phyloP scores from a whole-genome alignment of 2,113 vertebrate species.

The Peromyscus maniculatus region DNA sequence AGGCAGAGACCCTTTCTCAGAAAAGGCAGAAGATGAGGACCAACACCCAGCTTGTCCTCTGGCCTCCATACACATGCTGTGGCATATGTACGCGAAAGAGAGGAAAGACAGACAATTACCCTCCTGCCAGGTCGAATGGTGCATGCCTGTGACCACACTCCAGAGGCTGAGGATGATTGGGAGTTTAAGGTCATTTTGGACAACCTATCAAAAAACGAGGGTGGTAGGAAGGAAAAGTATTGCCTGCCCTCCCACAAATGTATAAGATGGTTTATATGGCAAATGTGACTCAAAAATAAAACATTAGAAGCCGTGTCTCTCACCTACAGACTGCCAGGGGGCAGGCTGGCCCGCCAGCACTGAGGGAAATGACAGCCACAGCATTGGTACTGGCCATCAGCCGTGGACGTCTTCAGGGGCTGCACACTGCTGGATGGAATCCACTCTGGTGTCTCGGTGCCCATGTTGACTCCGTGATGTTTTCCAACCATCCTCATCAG shows the following conservation, averaged over 20 bases:
- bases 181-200: not conserved
- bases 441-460: not conserved
- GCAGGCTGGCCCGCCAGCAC: accelerated
- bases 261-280: not conserved
- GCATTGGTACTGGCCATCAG: not conserved
- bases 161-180: not conserved
- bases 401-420: accelerated
- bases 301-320: not conserved
- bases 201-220: not conserved
- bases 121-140: no score
- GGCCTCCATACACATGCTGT: not conserved
- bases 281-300: not conserved
- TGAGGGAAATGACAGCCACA: not conserved
- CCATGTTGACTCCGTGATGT: not conserved
- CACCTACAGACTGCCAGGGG: not conserved
- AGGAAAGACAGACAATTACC: not conserved
- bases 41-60: not conserved
- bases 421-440: no score
- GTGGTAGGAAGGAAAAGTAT: no score
- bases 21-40: not conserved
- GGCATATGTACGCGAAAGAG: accelerated
- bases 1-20: not conserved
- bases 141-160: not conserved
- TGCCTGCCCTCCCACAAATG: not conserved
- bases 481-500: not conserved